Base-by-base conservation (phyloP, 2,888 invertebrate species). In the Meghimatium bilineatum region DNA sequence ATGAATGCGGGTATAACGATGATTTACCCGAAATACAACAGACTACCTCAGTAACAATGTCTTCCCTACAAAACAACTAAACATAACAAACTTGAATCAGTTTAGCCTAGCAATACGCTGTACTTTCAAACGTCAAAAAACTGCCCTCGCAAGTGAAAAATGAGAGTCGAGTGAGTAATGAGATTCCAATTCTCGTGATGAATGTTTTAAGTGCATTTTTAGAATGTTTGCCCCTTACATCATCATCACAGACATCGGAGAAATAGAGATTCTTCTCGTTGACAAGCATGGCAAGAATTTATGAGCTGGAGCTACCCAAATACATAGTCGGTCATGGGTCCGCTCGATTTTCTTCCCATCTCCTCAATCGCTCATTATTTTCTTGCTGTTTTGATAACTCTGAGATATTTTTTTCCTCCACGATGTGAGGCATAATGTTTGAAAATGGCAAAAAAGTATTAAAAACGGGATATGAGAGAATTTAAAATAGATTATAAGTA, bases 161-260 rank as follows among this genome's bases (percentile, higher is more conserved):
- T 67, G n/a, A 20, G 66, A 44, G 29, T 23, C 6, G 32, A 44
- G 66, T 78, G 78, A 78, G 44, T 66, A 78, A 78, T 78, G 78
- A 66, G 78, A 78, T 63, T 44, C 44, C 38, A 34, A 67, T 38
- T 1, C 17, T 29, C 20, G 66, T 78, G 78, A 78, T 78, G 78
- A 78, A 78, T 78, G 78, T 78, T 44, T 78, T 38, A 32, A 44
- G 78, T 44, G 78, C 66, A 78, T 78, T 78, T 78, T 78, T 78
- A 36, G n/a, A 78, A 78, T 78, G 63, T 63, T 78, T 67, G 34
- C 12, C 38, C 17, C 20, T 78, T 78, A 78, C 78, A 78, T 78
- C 78, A 78, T 78, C 66, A 78, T 78, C 78, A 44, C 32, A 29
- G 78, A 44, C 5, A 38, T 63, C 60, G 36, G 26, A 77, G 76